Evolutionary conservation across 2,888 invertebrate species (phyloP).

Genomic region (Serripes groenlandicus): DNA sequence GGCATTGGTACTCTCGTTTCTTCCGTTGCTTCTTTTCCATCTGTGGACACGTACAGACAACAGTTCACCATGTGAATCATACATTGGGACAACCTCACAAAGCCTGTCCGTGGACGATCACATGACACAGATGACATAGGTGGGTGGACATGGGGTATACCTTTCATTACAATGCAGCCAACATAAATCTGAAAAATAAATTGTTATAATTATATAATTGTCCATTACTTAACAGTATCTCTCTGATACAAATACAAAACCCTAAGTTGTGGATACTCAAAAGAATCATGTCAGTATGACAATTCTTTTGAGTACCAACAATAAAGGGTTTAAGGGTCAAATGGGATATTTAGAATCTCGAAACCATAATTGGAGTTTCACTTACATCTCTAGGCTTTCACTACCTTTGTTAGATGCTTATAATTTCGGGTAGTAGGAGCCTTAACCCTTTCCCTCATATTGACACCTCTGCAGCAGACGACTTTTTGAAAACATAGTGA

Average conservation of each 20-base stretch:
- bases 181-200: neutral
- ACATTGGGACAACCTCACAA: slow-evolving; percentile 23
- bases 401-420: no score
- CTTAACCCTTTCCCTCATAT: no score
- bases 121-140: slow-evolving; percentile 17
- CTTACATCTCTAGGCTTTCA: no score
- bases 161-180: neutral
- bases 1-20: slow-evolving; percentile 61
- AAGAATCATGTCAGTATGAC: neutral
- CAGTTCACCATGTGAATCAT: slow-evolving; percentile 8
- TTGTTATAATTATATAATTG: no score
- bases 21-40: slow-evolving; percentile 61
- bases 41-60: slow-evolving; percentile 44
- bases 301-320: neutral
- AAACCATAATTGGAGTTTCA: no score
- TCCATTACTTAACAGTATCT: no score
- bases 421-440: no score
- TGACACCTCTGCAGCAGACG: no score
- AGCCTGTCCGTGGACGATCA: neutral
- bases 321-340: neutral
- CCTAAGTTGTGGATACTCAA: neutral
- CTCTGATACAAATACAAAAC: neutral
- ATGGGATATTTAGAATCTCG: no score
- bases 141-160: neutral
- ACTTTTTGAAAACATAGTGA: no score